Evolutionary conservation across 2,113 vertebrate species (phyloP).

Genomic region (Zapus hudsonius): DNA sequence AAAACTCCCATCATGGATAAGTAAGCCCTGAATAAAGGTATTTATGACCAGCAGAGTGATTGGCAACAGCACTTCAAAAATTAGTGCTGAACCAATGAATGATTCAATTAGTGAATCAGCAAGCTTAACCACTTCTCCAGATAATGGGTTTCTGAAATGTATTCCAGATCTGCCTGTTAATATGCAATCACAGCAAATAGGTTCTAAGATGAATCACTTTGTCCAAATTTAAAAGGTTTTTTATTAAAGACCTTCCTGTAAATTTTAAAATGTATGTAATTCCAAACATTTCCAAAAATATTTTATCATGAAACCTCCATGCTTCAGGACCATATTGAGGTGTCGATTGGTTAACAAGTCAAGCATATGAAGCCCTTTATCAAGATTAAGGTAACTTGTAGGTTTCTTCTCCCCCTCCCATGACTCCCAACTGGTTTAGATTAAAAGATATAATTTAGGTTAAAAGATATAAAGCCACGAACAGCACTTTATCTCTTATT

Average conservation of each 20-base stretch:
- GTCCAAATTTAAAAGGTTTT: conserved; percentile 20
- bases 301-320: background rate
- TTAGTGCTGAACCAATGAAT: conserved; percentile 36
- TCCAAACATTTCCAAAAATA: conserved; percentile 26
- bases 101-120: background rate
- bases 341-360: background rate
- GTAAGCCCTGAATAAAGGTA: background rate
- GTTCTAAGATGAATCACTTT: conserved; percentile 8
- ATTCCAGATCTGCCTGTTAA: conserved; percentile 1
- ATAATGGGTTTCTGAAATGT: conserved; percentile 23
- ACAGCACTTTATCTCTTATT: background rate
- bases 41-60: background rate
- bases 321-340: background rate
- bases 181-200: conserved; percentile 9
- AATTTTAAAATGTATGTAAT: background rate
- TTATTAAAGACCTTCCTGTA: background rate
- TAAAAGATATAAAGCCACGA: background rate
- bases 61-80: conserved; percentile 15
- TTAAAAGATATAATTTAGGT: conserved; percentile 20
- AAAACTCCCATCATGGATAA: conserved; percentile 11
- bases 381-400: background rate
- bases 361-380: background rate
- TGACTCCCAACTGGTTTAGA: background rate
- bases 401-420: background rate
- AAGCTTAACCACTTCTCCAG: conserved; percentile 25